Conservation (phyloP, 2,888 invertebrate species). For the Lomographa bimaculata region DNA sequence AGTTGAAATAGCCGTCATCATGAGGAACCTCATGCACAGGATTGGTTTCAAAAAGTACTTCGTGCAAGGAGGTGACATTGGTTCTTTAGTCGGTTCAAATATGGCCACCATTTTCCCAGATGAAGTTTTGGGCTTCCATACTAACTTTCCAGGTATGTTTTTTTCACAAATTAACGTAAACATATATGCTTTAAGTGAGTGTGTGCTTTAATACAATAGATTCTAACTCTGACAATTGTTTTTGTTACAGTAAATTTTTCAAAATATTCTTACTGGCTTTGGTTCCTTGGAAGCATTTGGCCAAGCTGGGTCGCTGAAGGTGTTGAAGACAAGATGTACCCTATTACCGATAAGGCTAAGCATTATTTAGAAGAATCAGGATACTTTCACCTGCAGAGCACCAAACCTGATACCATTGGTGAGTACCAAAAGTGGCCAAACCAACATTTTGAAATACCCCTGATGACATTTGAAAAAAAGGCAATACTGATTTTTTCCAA, state of each 20-base stretch:
- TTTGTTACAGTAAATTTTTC: constrained; percentile 49
- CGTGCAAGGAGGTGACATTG: constrained; percentile 91
- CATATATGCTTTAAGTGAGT: no score
- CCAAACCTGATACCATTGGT: constrained; percentile 94
- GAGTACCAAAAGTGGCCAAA: no score
- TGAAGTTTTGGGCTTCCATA: constrained; percentile 81
- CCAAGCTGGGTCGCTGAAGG: constrained; percentile 77
- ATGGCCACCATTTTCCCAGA: constrained; percentile 87
- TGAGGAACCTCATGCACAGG: constrained; percentile 88
- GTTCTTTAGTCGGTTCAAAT: constrained; percentile 84
- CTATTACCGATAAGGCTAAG: constrained; percentile 58
- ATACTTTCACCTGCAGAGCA: constrained; percentile 89
- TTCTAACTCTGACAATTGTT: no score
- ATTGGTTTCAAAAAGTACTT: constrained; percentile 86
- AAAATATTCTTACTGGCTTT: constrained; percentile 49
- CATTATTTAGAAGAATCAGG: constrained; percentile 79
- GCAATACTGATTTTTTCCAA: no score
- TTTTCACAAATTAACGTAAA: no score
- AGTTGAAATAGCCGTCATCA: constrained; percentile 83
- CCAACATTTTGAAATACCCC: no score
- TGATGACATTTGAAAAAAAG: no score
- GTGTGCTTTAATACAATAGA: no score
- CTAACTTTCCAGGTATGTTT: constrained; percentile 80
- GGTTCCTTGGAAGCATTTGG: constrained; percentile 71
- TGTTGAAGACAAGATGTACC: constrained; percentile 76